Evolutionary conservation across 2,888 invertebrate genomes (phyloP).

Genomic region (Nebria salina): DNA sequence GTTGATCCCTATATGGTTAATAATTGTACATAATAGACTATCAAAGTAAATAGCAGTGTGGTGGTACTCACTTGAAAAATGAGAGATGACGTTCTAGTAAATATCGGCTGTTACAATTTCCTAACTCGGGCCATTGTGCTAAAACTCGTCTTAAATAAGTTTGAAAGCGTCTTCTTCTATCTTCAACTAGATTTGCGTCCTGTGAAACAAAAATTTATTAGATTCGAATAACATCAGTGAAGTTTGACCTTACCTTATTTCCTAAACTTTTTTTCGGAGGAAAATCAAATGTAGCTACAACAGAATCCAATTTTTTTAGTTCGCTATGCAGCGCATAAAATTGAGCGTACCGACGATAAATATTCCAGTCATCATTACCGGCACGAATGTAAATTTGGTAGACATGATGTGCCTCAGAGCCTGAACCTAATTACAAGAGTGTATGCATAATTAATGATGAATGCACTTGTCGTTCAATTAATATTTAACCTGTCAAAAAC

Average conservation of each 20-base stretch:
- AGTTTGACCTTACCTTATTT: constrained; percentile 74
- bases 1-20: constrained; percentile 55
- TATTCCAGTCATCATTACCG: constrained; percentile 92
- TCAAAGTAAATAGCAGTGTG: constrained; percentile 22
- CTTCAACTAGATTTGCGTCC: constrained; percentile 88
- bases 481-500: constrained; percentile 72
- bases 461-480: neutral
- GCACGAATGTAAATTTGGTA: constrained; percentile 86
- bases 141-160: constrained; percentile 87
- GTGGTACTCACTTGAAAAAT: constrained; percentile 79
- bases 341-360: constrained; percentile 94
- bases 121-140: constrained; percentile 81
- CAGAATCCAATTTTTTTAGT: constrained; percentile 83
- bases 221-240: neutral
- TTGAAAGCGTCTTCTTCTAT: constrained; percentile 84
- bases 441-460: neutral
- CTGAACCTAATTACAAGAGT: constrained; percentile 62
- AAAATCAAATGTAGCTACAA: constrained; percentile 85
- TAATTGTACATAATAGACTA: constrained; percentile 21
- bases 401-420: constrained; percentile 84
- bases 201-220: constrained; percentile 55
- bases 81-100: constrained; percentile 83
- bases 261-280: constrained; percentile 95
- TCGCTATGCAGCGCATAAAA: constrained; percentile 87
- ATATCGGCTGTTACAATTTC: constrained; percentile 78